Conservation (phyloP, 1,140 invertebrate species). For the Sesamia nonagrioides region DNA sequence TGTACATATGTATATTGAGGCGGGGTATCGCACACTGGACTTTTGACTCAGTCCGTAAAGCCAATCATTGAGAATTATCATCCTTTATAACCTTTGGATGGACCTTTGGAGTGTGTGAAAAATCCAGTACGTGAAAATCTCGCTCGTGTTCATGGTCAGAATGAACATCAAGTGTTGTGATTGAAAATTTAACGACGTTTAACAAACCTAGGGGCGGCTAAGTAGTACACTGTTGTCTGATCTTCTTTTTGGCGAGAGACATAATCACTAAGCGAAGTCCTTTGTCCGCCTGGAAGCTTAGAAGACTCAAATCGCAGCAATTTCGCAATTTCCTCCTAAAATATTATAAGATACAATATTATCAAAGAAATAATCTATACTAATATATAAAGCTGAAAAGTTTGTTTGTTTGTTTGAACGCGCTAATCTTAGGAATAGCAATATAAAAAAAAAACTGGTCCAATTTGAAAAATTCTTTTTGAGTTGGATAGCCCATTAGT, state of each 20-base stretch:
- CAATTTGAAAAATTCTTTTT: too few species aligned
- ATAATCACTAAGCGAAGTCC: conserved; percentile 96
- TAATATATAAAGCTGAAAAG: background rate
- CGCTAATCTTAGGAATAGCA: too few species aligned
- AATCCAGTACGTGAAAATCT: too few species aligned
- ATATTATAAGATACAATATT: conserved; percentile 51
- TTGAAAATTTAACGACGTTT: background rate
- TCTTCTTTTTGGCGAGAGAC: conserved; percentile 92
- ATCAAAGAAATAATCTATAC: conserved; percentile 25
- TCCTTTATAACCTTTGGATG: too few species aligned
- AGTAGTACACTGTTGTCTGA: conserved; percentile 96
- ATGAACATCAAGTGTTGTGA: background rate
- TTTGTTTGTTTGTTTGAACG: too few species aligned
- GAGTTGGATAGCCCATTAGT: too few species aligned
- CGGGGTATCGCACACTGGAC: too few species aligned
- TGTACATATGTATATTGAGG: too few species aligned
- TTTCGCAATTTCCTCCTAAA: conserved; percentile 96
- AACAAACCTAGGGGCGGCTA: conserved; percentile 95
- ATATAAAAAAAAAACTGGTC: too few species aligned
- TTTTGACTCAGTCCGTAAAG: too few species aligned
- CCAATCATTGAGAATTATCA: too few species aligned
- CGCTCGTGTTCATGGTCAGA: background rate
- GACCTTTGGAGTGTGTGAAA: too few species aligned
- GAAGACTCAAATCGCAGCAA: conserved; percentile 98
- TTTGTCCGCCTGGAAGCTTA: conserved; percentile 90